Base-by-base conservation (phyloP, 1,140 invertebrate species). In the Drosophila tristis region DNA sequence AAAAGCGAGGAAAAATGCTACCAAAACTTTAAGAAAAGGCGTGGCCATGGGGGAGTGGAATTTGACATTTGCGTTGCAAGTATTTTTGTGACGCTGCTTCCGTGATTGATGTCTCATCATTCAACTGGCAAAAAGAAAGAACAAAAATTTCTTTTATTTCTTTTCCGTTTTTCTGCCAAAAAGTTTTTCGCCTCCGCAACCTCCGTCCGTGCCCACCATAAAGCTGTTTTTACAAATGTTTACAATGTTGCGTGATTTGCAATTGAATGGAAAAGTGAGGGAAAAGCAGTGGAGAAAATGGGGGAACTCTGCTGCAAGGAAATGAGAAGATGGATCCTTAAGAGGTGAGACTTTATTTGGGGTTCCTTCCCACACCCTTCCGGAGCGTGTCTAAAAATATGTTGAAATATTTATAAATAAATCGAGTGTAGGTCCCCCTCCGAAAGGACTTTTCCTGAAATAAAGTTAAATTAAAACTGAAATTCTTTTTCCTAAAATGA, bases 181-280 rank as follows among this genome's bases (percentile, higher is more conserved):
- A 39, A 62, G 23, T 51, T 42, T 26, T 39, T 23, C 5, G n/a
- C 9, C 31, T 9, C 35, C 45, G 26, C 51, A 57, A 57, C 20
- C 64, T 56, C 9, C 31, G 2, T 2, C 35, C 35, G 79, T 84
- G 2, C 8, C 3, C 31, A 8, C 9, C 8, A 31, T 89, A 89
- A 90, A 89, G 79, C 79, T 78, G 79, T 80, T 89, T 54, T 87
- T 84, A 87, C 84, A 87, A 87, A 87, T 87, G 84, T 87, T 89
- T 89, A 87, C 84, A 87, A 89, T 84, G 84, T 87, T 87, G 84
- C 79, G 84, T 87, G 84, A 87, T 87, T 87, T 87, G 79, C 84
- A 87, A 89, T 78, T 89, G 85, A 87, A 87, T 87, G 77, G 80
- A 71, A 48, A 50, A 39, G 51, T 9, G 29, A 3, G 31, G 8